Percentiles rank a stretch among this genome's conserved stretches.
Conservation (phyloP, 2,113 vertebrate genomes). For the Megalops atlanticus region DNA sequence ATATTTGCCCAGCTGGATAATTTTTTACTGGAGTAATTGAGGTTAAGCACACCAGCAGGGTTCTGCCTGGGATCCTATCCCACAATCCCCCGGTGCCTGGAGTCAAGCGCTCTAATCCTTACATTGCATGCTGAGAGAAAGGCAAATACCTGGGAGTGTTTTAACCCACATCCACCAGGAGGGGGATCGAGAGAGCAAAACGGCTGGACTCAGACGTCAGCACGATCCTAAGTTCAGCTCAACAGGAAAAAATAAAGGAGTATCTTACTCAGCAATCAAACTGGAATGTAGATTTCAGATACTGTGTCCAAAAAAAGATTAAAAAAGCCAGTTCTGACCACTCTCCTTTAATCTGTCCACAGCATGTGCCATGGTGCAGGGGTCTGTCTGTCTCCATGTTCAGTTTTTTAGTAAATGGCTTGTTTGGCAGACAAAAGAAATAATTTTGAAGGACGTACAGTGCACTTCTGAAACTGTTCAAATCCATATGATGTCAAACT, state of each 20-base stretch:
- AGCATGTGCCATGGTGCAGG: not conserved
- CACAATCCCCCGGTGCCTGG: not conserved
- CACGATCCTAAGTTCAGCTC: not conserved
- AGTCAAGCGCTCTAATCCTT: not conserved
- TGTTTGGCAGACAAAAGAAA: too few relatives aligned
- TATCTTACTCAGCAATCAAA: conserved; percentile 54
- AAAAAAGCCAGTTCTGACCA: not conserved
- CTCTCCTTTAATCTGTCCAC: not conserved
- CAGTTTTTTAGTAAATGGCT: too few relatives aligned
- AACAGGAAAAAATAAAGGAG: conserved; percentile 55
- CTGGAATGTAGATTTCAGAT: conserved; percentile 55
- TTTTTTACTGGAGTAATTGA: not conserved
- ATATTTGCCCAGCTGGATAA: not conserved
- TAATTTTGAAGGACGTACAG: too few relatives aligned
- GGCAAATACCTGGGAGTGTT: not conserved
- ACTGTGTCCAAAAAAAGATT: not conserved
- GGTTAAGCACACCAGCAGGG: not conserved
- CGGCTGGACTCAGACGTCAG: not conserved
- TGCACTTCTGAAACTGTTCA: too few relatives aligned
- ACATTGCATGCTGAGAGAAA: not conserved
- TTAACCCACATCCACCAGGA: conserved; percentile 6
- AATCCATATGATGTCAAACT: too few relatives aligned
- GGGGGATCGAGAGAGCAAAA: not conserved
- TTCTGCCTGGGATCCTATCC: not conserved
- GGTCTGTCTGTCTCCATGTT: too few relatives aligned